These are phyloP conservation scores for Oncorhynchus mykiss DNA, from an alignment of 2,113 vertebrate species.

Conservation along the genomic window DNA sequence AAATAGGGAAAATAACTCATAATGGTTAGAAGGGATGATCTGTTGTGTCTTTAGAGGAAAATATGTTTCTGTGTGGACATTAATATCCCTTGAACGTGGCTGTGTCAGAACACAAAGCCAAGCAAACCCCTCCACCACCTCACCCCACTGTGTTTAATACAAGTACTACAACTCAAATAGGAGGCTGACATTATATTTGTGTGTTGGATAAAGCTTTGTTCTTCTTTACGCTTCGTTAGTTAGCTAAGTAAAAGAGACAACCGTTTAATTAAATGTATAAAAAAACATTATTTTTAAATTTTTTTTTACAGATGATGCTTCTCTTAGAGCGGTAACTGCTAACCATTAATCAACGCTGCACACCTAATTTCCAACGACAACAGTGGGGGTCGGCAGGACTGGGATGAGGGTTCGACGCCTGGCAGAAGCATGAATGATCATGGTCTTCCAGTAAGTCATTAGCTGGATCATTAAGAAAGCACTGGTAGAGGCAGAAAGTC, in stretches of 20 bases:
- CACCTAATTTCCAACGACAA: conserved; percentile 75
- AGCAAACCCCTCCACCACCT: background rate
- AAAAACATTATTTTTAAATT: too few relatives aligned
- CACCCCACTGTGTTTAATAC: background rate
- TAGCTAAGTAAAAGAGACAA: conserved; percentile 71
- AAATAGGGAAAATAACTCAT: background rate
- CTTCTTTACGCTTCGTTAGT: conserved; percentile 65
- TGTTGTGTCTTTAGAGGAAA: background rate
- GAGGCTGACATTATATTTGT: conserved; percentile 35
- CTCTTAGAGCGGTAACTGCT: conserved; percentile 63
- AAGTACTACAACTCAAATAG: background rate
- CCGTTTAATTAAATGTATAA: conserved; percentile 68
- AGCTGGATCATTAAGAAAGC: conserved; percentile 63
- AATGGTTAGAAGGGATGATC: background rate
- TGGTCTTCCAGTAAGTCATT: conserved; percentile 65
- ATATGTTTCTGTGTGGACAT: background rate
- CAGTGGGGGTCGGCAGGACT: conserved; percentile 33
- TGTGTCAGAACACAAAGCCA: too few relatives aligned
- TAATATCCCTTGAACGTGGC: too few relatives aligned
- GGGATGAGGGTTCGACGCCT: conserved; percentile 30
- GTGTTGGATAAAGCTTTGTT: conserved; percentile 61
- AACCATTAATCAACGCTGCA: conserved; percentile 72
- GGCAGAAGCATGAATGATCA: conserved; percentile 52
- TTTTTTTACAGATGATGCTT: conserved; percentile 62
- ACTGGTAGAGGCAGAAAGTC: conserved; percentile 27